Conservation (phyloP, 2,888 invertebrate genomes). For the Limnephilus marmoratus region DNA sequence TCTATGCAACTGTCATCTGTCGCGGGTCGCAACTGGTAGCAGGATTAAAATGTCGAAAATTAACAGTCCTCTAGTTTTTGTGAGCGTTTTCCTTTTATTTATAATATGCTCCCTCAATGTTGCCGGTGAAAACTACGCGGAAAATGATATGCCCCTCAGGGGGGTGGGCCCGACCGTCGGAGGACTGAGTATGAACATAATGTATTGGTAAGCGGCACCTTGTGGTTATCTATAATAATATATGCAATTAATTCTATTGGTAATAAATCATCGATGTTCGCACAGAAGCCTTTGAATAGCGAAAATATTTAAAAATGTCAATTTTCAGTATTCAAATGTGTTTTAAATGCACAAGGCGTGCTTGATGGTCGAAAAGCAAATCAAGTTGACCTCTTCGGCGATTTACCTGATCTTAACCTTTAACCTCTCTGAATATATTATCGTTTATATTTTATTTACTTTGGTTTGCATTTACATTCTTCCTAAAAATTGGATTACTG, state of each 20-base stretch:
- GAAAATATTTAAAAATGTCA: neutral
- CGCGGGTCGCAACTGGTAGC: neutral
- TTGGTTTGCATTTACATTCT: neutral
- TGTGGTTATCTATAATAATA: neutral
- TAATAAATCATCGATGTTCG: neutral
- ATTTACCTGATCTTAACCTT: neutral
- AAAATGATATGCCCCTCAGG: constrained; percentile 82
- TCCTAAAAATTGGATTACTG: neutral
- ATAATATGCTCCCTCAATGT: constrained; percentile 51
- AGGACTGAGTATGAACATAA: constrained; percentile 87
- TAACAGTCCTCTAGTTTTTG: constrained; percentile 54
- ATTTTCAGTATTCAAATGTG: neutral
- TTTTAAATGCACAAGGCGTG: neutral
- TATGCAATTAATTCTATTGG: neutral
- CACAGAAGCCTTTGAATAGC: neutral
- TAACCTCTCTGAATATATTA: neutral
- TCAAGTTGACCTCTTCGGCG: neutral
- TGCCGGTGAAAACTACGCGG: constrained; percentile 68
- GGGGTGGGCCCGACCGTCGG: constrained; percentile 85
- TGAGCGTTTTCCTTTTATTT: constrained; percentile 48
- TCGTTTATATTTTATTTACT: neutral
- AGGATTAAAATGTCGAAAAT: constrained; percentile 47
- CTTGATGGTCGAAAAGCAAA: neutral
- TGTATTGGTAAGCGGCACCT: constrained; percentile 85
- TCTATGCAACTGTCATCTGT: constrained; percentile 57